Conservation (phyloP, 2,113 vertebrate genomes). For the Cricetomys ansorgei region DNA sequence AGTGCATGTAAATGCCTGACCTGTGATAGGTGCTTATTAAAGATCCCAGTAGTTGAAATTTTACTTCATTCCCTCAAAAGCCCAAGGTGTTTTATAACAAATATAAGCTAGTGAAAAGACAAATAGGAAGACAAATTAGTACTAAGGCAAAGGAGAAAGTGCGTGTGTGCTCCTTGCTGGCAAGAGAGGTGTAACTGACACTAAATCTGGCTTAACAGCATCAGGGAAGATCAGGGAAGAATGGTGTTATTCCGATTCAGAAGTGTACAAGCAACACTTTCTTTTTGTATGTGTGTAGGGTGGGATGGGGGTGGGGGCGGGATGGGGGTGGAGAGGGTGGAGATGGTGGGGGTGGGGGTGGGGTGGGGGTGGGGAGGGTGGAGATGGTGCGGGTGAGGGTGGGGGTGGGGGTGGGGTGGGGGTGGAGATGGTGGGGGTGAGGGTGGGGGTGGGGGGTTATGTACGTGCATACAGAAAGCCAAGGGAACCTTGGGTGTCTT, state of each 20-base stretch:
- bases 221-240: not conserved
- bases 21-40: not conserved
- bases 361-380: too few relatives aligned
- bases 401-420: too few relatives aligned
- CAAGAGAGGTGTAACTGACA: not conserved
- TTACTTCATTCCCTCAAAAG: slow-evolving; percentile 8
- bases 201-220: not conserved
- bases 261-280: not conserved
- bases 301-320: too few relatives aligned
- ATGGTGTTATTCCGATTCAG: slow-evolving; percentile 1
- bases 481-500: not conserved
- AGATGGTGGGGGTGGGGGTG: too few relatives aligned
- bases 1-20: not conserved
- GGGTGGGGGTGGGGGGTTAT: too few relatives aligned
- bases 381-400: too few relatives aligned
- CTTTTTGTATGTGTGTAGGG: too few relatives aligned
- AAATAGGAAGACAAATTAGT: slow-evolving; percentile 36
- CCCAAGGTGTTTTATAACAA: slow-evolving; percentile 49
- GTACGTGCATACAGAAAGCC: not conserved
- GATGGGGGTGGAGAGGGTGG: too few relatives aligned
- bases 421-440: too few relatives aligned
- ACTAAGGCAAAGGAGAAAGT: slow-evolving; percentile 12
- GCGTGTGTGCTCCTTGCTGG: not conserved
- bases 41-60: not conserved
- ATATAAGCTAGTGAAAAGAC: slow-evolving; percentile 63